A percentile compares a stretch with the other conserved stretches of the same genome.
Conservation (phyloP, 1,140 invertebrate genomes). For the Micrasema longulum region DNA sequence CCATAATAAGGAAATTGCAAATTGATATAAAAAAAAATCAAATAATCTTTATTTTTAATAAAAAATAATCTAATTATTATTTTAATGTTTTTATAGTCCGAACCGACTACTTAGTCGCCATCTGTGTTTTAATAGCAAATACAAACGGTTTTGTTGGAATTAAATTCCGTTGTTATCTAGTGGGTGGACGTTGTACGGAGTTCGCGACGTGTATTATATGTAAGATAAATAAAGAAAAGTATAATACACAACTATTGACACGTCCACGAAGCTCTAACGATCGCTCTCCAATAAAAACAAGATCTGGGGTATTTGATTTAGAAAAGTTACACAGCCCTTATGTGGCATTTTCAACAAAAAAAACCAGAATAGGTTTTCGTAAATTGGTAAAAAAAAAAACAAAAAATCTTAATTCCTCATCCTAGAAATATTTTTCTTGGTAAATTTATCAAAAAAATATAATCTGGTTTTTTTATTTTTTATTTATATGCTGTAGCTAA, state of each 20-base stretch:
- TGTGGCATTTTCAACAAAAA: background rate
- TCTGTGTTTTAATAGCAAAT: background rate
- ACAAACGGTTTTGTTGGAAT: background rate
- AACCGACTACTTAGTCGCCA: background rate
- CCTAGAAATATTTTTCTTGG: background rate
- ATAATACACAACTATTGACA: constrained; percentile 7
- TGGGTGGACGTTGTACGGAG: background rate
- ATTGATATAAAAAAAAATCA: no score
- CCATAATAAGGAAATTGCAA: no score
- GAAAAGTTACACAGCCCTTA: background rate
- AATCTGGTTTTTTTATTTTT: background rate
- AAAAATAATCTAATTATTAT: no score
- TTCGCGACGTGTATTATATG: background rate
- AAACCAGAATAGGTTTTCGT: background rate
- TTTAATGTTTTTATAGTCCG: background rate
- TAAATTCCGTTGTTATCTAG: background rate
- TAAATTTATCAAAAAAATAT: background rate
- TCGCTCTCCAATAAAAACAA: background rate
- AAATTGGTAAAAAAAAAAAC: background rate
- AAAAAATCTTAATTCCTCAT: background rate
- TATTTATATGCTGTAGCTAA: background rate
- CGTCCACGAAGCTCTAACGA: background rate
- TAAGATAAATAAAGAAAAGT: constrained; percentile 1
- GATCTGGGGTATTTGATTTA: constrained; percentile 1
- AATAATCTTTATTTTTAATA: no score